Percentiles rank a stretch among this genome's conserved stretches.
phyloP scores from a whole-genome alignment of 2,888 invertebrate genomes.

The Lithosia quadra region DNA sequence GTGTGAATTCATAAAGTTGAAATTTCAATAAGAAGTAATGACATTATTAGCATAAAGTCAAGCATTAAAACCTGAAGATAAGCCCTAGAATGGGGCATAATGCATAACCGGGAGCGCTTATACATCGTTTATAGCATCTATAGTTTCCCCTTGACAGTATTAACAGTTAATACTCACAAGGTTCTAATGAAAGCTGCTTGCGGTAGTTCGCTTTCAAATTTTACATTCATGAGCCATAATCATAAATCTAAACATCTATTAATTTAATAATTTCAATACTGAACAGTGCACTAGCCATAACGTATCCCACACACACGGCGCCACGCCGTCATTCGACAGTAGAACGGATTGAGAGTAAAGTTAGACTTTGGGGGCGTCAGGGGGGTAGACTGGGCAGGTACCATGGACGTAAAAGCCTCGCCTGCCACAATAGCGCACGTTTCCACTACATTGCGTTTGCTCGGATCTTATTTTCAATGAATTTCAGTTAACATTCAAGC shows the following conservation, averaged over 20 bases:
- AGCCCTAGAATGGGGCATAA: too few species aligned
- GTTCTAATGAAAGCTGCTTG: too few species aligned
- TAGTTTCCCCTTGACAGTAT: background rate
- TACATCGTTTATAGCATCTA: background rate
- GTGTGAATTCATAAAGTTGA: too few species aligned
- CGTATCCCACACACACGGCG: slow-evolving; percentile 32
- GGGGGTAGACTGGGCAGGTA: slow-evolving; percentile 18
- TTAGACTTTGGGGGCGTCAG: slow-evolving; percentile 16
- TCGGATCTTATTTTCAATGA: slow-evolving; percentile 72
- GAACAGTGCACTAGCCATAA: background rate
- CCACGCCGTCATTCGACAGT: slow-evolving; percentile 55
- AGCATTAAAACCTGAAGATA: background rate
- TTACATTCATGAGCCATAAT: too few species aligned
- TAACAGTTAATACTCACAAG: background rate
- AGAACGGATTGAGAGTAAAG: slow-evolving; percentile 32
- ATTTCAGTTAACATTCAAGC: slow-evolving; percentile 67
- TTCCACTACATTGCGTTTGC: slow-evolving; percentile 76
- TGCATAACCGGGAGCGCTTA: background rate
- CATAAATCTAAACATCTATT: background rate
- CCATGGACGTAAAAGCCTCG: slow-evolving; percentile 68
- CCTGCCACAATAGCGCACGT: slow-evolving; percentile 72
- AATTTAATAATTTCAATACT: too few species aligned
- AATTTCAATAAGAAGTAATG: too few species aligned
- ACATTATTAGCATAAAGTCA: background rate
- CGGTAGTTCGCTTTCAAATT: too few species aligned